A percentile compares a stretch with the other conserved stretches of the same genome.
Conservation (phyloP, 1,140 invertebrate genomes). For the Heliconius hewitsoni region DNA sequence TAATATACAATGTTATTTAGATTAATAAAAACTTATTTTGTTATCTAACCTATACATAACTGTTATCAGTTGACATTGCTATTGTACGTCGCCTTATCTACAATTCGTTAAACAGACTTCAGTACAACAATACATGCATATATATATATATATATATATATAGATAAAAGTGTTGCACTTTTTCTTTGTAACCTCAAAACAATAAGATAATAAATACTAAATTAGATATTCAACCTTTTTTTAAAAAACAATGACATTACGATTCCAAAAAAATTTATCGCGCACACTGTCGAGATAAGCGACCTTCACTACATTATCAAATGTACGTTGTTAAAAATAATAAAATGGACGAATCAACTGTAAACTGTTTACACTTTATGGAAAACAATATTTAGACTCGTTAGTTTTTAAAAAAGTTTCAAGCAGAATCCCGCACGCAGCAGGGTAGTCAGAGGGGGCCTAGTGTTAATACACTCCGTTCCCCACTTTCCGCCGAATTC, state of each 20-base stretch:
- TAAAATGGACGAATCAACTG: not conserved
- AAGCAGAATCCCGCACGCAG: too few relatives aligned
- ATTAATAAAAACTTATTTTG: not conserved
- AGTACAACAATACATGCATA: not conserved
- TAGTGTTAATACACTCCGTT: too few relatives aligned
- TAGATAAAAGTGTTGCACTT: not conserved
- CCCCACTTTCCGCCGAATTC: too few relatives aligned
- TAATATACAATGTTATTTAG: not conserved
- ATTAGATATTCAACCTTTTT: not conserved
- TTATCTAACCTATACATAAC: not conserved
- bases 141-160: not conserved
- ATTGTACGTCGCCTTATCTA: not conserved
- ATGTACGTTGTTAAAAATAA: not conserved
- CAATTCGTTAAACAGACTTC: not conserved
- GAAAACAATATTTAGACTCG: not conserved
- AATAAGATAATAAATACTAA: not conserved
- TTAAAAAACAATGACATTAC: not conserved
- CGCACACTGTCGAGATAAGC: not conserved
- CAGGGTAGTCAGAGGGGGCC: too few relatives aligned
- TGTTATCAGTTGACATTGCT: conserved; percentile 10
- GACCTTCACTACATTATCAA: conserved; percentile 4
- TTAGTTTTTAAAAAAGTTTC: too few relatives aligned
- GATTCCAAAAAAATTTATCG: not conserved
- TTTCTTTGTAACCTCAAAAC: conserved; percentile 10
- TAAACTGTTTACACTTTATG: not conserved